These are phyloP conservation scores for Turritopsis rubra DNA, from an alignment of 30 jellyfish, hydroid and myxozoan genomes.

Conservation along the genomic window DNA sequence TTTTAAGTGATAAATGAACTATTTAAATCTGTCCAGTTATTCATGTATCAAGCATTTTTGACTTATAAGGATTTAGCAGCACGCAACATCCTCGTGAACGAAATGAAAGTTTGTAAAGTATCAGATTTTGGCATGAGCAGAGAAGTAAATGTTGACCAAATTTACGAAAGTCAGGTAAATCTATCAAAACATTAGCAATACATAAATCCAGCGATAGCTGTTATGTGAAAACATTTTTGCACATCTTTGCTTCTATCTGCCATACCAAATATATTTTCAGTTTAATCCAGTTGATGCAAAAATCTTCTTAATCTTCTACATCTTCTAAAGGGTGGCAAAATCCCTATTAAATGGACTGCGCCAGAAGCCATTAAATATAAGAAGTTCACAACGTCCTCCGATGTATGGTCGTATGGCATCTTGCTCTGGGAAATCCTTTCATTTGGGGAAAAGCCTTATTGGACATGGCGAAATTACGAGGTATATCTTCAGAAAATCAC, in stretches of 20 bases:
- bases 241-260: too few species aligned
- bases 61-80: slow-evolving; percentile 74
- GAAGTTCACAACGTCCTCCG: slow-evolving; percentile 93
- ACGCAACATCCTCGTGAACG: slow-evolving; percentile 59
- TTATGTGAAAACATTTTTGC: too few species aligned
- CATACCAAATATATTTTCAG: too few species aligned
- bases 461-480: slow-evolving; percentile 96
- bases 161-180: slow-evolving; percentile 76
- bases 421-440: slow-evolving; percentile 93
- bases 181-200: too few species aligned
- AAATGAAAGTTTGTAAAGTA: slow-evolving; percentile 56
- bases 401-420: slow-evolving; percentile 93
- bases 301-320: neutral
- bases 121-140: slow-evolving; percentile 95
- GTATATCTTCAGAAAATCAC: slow-evolving; percentile 34
- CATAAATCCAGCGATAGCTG: too few species aligned
- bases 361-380: slow-evolving; percentile 88
- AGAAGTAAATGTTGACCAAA: slow-evolving; percentile 64
- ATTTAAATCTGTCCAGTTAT: neutral
- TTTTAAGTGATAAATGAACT: neutral
- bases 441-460: slow-evolving; percentile 85
- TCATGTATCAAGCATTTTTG: neutral
- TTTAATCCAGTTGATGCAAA: too few species aligned
- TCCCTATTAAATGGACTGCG: slow-evolving; percentile 97
- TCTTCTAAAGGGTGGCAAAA: slow-evolving; percentile 79